A percentile compares a stretch with the other conserved stretches of the same genome.
phyloP scores from a whole-genome alignment of 2,888 invertebrate species.

The Hipparchia semele region DNA sequence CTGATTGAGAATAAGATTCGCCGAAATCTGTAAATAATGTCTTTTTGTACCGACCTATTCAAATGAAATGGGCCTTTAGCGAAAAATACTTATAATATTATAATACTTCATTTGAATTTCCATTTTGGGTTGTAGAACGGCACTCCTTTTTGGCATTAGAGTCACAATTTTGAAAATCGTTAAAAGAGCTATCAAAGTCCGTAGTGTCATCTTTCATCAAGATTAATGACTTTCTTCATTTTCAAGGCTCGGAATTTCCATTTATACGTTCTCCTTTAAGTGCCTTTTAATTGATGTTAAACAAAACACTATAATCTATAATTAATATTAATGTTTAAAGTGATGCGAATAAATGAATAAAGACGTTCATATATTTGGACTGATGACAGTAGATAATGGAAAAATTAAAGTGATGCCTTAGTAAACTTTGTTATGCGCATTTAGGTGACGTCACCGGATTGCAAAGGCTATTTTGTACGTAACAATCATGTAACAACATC shows the following conservation, averaged over 20 bases:
- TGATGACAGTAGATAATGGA: too few relatives aligned
- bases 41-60: neutral
- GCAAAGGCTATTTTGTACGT: too few relatives aligned
- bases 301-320: neutral
- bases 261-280: neutral
- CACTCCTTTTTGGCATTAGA: slow-evolving; percentile 15
- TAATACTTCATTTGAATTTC: neutral
- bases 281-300: slow-evolving; percentile 4
- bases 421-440: too few relatives aligned
- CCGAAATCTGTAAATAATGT: neutral
- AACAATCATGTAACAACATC: too few relatives aligned
- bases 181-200: slow-evolving; percentile 26
- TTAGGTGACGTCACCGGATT: too few relatives aligned
- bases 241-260: neutral
- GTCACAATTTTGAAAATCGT: slow-evolving; percentile 18
- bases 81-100: neutral
- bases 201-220: slow-evolving; percentile 22
- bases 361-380: neutral
- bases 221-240: slow-evolving; percentile 20
- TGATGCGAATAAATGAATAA: neutral
- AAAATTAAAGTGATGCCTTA: too few relatives aligned
- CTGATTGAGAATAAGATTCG: neutral
- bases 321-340: slow-evolving; percentile 3
- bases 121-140: neutral
- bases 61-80: neutral